phyloP scores from a whole-genome alignment of 2,888 invertebrate species.

The Argyresthia goedartella region DNA sequence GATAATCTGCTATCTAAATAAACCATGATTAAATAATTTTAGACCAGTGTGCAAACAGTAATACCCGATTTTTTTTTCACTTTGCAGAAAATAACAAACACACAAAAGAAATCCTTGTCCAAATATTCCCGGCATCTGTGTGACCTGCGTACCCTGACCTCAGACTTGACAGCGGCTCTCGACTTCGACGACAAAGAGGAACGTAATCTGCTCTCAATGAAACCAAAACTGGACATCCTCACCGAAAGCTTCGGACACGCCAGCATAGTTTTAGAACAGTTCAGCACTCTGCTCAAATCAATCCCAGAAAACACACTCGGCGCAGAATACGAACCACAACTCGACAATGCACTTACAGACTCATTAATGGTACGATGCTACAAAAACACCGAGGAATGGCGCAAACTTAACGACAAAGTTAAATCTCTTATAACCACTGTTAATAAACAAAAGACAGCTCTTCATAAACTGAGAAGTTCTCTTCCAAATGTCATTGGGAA shows the following conservation, averaged over 20 bases:
- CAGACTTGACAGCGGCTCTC: slow-evolving; percentile 40
- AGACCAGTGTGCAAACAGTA: too few species aligned
- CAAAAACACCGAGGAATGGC: slow-evolving; percentile 52
- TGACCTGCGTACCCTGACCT: slow-evolving; percentile 63
- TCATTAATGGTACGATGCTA: slow-evolving; percentile 47
- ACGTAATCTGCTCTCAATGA: slow-evolving; percentile 37
- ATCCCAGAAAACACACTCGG: slow-evolving; percentile 36
- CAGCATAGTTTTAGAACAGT: slow-evolving; percentile 75
- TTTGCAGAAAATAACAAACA: slow-evolving; percentile 73
- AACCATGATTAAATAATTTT: too few species aligned
- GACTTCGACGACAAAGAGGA: slow-evolving; percentile 28
- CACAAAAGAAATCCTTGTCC: slow-evolving; percentile 74
- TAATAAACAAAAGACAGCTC: slow-evolving; percentile 42
- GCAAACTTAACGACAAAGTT: slow-evolving; percentile 32
- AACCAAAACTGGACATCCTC: slow-evolving; percentile 43
- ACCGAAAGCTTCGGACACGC: slow-evolving; percentile 60
- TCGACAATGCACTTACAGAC: slow-evolving; percentile 42
- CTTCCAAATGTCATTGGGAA: slow-evolving; percentile 37
- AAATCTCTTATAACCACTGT: slow-evolving; percentile 35
- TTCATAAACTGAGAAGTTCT: slow-evolving; percentile 35
- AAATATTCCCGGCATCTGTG: slow-evolving; percentile 69
- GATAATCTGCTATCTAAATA: too few species aligned
- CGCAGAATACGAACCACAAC: slow-evolving; percentile 34
- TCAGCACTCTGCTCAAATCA: slow-evolving; percentile 73
- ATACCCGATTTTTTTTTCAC: slow-evolving; percentile 8